These are phyloP conservation scores for Littorina saxatilis DNA, from an alignment of 1,140 invertebrate genomes.

Conservation along the genomic window DNA sequence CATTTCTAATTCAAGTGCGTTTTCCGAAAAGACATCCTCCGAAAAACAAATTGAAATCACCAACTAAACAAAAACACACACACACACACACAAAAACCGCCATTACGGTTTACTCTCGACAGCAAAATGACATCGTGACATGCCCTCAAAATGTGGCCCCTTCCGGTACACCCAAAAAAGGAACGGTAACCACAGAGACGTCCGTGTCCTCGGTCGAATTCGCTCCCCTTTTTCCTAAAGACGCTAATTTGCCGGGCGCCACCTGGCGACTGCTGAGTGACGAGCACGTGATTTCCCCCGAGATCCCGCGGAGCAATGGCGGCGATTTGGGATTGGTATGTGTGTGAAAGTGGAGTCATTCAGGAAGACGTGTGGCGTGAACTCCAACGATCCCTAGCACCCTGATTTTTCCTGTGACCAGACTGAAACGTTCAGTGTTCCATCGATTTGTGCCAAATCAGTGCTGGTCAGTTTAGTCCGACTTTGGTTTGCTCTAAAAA, in stretches of 20 bases:
- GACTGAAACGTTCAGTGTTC: too few relatives aligned
- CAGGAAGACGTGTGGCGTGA: too few relatives aligned
- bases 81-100: background rate
- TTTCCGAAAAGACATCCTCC: too few relatives aligned
- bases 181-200: background rate
- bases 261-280: conserved; percentile 25
- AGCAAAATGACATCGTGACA: background rate
- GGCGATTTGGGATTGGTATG: background rate
- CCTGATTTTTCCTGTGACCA: too few relatives aligned
- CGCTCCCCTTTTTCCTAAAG: background rate
- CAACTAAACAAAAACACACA: too few relatives aligned
- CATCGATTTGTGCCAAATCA: too few relatives aligned
- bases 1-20: too few relatives aligned
- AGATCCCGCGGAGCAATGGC: conserved; percentile 27
- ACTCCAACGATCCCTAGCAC: too few relatives aligned
- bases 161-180: background rate
- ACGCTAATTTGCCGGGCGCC: conserved; percentile 28
- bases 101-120: background rate
- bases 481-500: too few relatives aligned
- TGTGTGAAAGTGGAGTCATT: too few relatives aligned
- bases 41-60: too few relatives aligned
- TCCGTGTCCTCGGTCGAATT: background rate
- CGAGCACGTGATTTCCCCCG: conserved; percentile 35
- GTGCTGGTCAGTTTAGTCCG: too few relatives aligned
- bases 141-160: background rate